Percentiles rank a stretch among this genome's conserved stretches.
Conservation (phyloP, 2,797 vertebrate genomes). For the Mionectes olivaceus region DNA sequence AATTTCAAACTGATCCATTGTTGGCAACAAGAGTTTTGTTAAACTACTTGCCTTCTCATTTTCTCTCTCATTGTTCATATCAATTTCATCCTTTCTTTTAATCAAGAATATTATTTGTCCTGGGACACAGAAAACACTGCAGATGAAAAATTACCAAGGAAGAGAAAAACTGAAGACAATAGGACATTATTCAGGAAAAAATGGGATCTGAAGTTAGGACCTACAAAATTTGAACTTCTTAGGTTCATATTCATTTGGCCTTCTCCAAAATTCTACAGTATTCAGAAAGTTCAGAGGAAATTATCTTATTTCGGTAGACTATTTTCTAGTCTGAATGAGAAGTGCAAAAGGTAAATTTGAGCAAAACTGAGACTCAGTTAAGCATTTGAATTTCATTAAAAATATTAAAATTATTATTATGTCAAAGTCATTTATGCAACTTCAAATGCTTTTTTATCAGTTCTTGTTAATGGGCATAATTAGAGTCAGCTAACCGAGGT, state of each 20-base stretch:
- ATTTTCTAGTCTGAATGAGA: not conserved
- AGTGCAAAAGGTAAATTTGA: not conserved
- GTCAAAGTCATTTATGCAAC: not conserved
- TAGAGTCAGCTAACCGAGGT: not conserved
- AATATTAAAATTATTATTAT: not conserved
- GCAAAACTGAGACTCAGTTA: not conserved
- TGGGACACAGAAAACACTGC: not conserved
- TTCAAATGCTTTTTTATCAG: not conserved
- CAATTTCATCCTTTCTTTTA: not conserved
- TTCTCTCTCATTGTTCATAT: not conserved
- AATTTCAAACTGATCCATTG: not conserved
- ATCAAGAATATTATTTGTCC: not conserved
- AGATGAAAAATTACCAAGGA: not conserved
- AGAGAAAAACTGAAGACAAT: not conserved
- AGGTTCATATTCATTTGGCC: not conserved
- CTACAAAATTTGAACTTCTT: not conserved
- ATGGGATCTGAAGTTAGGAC: not conserved
- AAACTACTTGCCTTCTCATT: not conserved
- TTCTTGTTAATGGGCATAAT: not conserved
- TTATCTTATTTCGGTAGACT: not conserved
- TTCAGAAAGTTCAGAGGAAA: not conserved
- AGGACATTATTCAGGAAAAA: not conserved
- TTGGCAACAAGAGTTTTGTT: not conserved
- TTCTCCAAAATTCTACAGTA: not conserved
- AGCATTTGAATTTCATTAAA: not conserved